phyloP scores from a whole-genome alignment of 1,140 invertebrate genomes.

The Paraescarpia echinospica region DNA sequence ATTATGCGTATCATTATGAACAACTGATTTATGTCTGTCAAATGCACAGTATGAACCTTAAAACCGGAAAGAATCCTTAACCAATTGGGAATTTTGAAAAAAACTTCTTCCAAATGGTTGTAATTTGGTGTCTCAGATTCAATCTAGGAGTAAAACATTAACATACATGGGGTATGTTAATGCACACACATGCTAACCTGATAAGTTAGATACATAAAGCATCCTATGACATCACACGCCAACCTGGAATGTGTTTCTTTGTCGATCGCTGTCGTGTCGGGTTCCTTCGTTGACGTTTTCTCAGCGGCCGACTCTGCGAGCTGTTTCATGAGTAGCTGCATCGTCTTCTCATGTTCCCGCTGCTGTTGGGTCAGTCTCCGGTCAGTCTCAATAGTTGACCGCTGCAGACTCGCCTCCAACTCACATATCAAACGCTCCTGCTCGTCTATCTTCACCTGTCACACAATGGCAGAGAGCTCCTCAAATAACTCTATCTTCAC shows the following conservation, averaged over 20 bases:
- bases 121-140: too few relatives aligned
- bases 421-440: conserved; percentile 56
- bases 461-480: conserved; percentile 9
- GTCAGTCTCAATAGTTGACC: conserved; percentile 56
- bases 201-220: not conserved
- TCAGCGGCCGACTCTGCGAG: conserved; percentile 36
- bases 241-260: not conserved
- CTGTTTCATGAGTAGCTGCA: conserved; percentile 57
- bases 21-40: too few relatives aligned
- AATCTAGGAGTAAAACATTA: too few relatives aligned
- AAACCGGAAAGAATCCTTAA: too few relatives aligned
- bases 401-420: conserved; percentile 54
- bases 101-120: too few relatives aligned
- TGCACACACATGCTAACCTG: not conserved
- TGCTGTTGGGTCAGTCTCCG: conserved; percentile 55
- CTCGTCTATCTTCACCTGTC: conserved; percentile 59
- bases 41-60: too few relatives aligned
- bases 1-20: too few relatives aligned
- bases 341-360: conserved; percentile 59
- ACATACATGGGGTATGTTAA: too few relatives aligned
- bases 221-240: not conserved
- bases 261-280: not conserved
- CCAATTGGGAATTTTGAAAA: too few relatives aligned
- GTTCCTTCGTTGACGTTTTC: not conserved
- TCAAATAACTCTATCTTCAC: not conserved